phyloP scores from a whole-genome alignment of 2,113 vertebrate genomes.

The Leptobrachium leishanense region DNA sequence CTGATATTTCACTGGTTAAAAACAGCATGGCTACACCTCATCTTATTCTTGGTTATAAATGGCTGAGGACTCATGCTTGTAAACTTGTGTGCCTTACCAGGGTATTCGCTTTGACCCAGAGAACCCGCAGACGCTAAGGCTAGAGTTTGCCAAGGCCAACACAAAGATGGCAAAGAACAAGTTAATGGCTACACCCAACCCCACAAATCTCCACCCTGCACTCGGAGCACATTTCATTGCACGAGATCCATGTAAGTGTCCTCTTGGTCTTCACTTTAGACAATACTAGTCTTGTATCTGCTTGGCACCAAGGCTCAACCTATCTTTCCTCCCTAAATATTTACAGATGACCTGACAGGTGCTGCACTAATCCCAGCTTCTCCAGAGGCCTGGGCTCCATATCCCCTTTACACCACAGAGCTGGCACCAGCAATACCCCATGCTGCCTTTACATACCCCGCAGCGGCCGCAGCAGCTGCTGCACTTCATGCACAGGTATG shows the following conservation, averaged over 20 bases:
- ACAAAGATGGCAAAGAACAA: conserved; percentile 99
- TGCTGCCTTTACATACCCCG: conserved; percentile 89
- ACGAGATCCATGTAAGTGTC: conserved; percentile 97
- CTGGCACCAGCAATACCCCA: conserved; percentile 93
- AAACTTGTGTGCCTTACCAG: conserved; percentile 56
- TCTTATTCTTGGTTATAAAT: no score
- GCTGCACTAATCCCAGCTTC: conserved; percentile 92
- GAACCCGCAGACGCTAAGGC: conserved; percentile 95
- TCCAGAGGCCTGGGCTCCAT: conserved; percentile 94
- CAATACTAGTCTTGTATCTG: no score
- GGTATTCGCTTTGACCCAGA: conserved; percentile 98
- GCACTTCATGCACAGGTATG: conserved; percentile 97
- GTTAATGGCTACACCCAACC: conserved; percentile 97
- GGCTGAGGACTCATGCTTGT: no score
- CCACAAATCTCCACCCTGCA: conserved; percentile 94
- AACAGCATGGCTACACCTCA: no score
- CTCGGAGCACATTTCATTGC: conserved; percentile 97
- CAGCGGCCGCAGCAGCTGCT: conserved; percentile 82
- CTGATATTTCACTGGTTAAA: no score
- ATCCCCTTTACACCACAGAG: conserved; percentile 93
- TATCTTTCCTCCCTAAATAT: conserved; percentile 54
- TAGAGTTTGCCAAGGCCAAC: conserved; percentile 99
- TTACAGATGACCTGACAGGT: conserved; percentile 89
- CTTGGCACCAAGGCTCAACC: background rate
- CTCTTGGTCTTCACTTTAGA: background rate